Base-by-base conservation (phyloP, 2,888 invertebrate species). In the Seira ritae region DNA sequence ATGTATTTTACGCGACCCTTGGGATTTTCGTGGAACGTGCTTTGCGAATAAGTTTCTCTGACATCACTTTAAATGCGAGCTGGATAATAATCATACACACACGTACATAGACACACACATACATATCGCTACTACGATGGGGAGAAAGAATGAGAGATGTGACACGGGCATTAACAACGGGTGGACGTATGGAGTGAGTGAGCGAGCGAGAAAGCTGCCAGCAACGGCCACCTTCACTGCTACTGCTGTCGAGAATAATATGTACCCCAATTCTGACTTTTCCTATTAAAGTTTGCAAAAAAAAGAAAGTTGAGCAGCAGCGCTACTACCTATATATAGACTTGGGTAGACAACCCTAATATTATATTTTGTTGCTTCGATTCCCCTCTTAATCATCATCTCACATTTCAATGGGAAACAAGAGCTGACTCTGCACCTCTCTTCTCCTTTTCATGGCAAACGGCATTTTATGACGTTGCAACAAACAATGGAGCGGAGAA, bases 1-100 rank as follows among this genome's bases (percentile, higher is more conserved):
- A 82, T 82, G 82, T 76, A 82, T 77, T 82, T 82, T 82, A 82
- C 77, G 76, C 82, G 82, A 82, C 82, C 82, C 82, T 42, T 72
- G 82, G 82, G 82, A 82, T 82, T 66, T 82, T 82, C 68, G 24
- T 71, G 67, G 82, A 82, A 82, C 82, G 82, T 82, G 82, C 77
- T 82, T 82, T 73, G 82, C 65, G 77, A 77, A 42, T 67, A 68
- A 82, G 77, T 82, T 76, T 82, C 77, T 82, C 77, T 82, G 82
- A 76, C 82, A 82, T 82, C 77, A 82, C 72, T 82, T 81, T 76
- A 82, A 82, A 77, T 77, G 65, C 69, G 62, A 62, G 62, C 1
- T 8, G 20, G 10, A 20, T 62, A 62, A 31, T 31, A 31, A 31
- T 31, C 31, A 31, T 31, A 31, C 31, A 31, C 3, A 73, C 62